Conservation (phyloP, 2,113 vertebrate genomes). For the Xenopus tropicalis region DNA sequence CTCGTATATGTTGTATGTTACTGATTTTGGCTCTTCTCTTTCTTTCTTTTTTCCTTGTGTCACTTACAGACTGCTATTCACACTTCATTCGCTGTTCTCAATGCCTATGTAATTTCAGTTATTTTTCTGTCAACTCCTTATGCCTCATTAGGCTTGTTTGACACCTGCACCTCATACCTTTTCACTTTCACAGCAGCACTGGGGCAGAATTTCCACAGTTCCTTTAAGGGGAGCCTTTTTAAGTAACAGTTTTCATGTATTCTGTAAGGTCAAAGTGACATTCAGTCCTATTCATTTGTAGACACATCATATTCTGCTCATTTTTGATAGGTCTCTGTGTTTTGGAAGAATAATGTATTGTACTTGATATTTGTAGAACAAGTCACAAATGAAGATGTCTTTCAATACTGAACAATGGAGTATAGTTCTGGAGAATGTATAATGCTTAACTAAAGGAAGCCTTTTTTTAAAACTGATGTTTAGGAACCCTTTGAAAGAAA, state of each 20-base stretch:
- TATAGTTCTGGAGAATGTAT: constrained; percentile 36
- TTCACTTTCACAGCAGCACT: constrained; percentile 54
- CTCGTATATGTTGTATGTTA: no score
- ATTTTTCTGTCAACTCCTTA: constrained; percentile 65
- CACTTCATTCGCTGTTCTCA: constrained; percentile 61
- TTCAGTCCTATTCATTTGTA: constrained; percentile 11
- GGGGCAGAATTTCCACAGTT: constrained; percentile 56
- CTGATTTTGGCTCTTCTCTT: constrained; percentile 32
- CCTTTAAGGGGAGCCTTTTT: constrained; percentile 46
- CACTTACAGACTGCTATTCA: constrained; percentile 65
- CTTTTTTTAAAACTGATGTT: constrained; percentile 18
- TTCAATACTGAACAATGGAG: constrained; percentile 18
- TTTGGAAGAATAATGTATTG: constrained; percentile 39
- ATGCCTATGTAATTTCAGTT: constrained; percentile 63
- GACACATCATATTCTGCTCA: constrained; percentile 51
- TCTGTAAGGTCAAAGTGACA: constrained; percentile 47
- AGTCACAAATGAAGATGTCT: background rate
- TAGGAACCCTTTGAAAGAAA: background rate
- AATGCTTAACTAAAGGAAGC: constrained; percentile 18
- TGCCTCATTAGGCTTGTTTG: constrained; percentile 68
- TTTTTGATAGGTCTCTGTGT: constrained; percentile 39
- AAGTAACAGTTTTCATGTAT: constrained; percentile 35
- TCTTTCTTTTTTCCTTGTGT: constrained; percentile 52
- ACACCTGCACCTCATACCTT: constrained; percentile 66
- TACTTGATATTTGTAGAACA: background rate